phyloP scores from a whole-genome alignment of 2,797 vertebrate genomes.

The Astyanax mexicanus region DNA sequence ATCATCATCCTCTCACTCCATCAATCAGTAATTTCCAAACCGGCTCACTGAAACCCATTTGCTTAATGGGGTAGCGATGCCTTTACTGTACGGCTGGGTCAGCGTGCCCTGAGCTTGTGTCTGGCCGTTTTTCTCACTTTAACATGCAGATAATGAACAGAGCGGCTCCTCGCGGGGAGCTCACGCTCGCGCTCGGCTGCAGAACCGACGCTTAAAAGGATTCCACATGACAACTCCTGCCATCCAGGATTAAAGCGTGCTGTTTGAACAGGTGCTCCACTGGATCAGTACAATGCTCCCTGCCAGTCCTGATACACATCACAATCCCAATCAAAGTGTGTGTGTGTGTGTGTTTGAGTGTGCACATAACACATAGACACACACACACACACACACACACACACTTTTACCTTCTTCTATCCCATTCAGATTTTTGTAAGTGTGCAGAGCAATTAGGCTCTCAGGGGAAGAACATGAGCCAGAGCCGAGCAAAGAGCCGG shows the following conservation, averaged over 20 bases:
- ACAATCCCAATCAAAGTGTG: not conserved
- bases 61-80: not conserved
- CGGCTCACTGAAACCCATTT: conserved; percentile 5
- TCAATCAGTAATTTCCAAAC: not conserved
- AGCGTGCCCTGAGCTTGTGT: not conserved
- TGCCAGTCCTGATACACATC: conserved; percentile 11
- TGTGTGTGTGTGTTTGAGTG: not conserved
- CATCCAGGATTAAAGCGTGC: conserved; percentile 39
- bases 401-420: not conserved
- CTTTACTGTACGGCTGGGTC: not conserved
- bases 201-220: conserved; percentile 48
- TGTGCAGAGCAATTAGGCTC: conserved; percentile 32
- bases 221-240: conserved; percentile 31
- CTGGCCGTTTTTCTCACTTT: not conserved
- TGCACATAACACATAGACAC: too few species aligned
- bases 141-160: not conserved
- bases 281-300: conserved; percentile 44
- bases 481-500: conserved; percentile 56
- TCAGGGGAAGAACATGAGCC: conserved; percentile 39
- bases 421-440: not conserved
- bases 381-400: too few species aligned
- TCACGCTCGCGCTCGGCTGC: not conserved
- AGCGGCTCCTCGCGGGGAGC: not conserved
- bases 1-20: too few species aligned
- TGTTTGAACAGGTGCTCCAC: conserved; percentile 17